These are phyloP conservation scores for Proisotoma minuta DNA, from an alignment of 2,888 invertebrate genomes.

Conservation along the genomic window DNA sequence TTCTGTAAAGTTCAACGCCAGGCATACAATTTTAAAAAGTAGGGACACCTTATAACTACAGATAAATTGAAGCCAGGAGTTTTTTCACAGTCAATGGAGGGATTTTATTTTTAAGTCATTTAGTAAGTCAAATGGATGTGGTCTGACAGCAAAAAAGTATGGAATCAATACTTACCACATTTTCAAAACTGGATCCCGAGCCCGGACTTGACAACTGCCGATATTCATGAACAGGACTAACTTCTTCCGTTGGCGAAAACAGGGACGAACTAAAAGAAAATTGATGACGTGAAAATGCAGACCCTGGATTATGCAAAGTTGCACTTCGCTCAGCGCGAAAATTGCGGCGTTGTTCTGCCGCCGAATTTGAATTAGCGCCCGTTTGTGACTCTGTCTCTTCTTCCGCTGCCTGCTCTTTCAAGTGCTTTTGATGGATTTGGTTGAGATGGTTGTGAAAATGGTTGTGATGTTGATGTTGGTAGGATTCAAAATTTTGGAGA, in stretches of 20 bases:
- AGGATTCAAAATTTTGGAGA: conserved; percentile 46
- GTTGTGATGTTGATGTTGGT: conserved; percentile 37
- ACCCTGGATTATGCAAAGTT: conserved; percentile 37
- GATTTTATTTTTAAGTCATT: too few relatives aligned
- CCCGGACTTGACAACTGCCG: too few relatives aligned
- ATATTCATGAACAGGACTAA: conserved; percentile 3
- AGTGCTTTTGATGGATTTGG: conserved; percentile 28
- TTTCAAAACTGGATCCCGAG: too few relatives aligned
- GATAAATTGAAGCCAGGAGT: too few relatives aligned
- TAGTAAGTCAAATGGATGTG: too few relatives aligned
- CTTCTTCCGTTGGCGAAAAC: conserved; percentile 12
- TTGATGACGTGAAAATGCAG: not conserved
- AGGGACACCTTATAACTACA: too few relatives aligned
- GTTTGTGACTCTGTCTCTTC: not conserved
- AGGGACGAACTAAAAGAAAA: conserved; percentile 11
- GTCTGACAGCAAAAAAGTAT: too few relatives aligned
- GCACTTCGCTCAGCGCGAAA: conserved; percentile 36
- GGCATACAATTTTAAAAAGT: too few relatives aligned
- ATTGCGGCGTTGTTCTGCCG: not conserved
- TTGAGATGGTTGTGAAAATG: conserved; percentile 45
- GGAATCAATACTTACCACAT: too few relatives aligned
- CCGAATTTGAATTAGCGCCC: not conserved
- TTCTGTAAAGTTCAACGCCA: too few relatives aligned
- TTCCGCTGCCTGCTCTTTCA: not conserved
- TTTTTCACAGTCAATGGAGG: too few relatives aligned